Conservation (phyloP, 2,888 invertebrate genomes). For the Caenorhabditis drosophilae region DNA sequence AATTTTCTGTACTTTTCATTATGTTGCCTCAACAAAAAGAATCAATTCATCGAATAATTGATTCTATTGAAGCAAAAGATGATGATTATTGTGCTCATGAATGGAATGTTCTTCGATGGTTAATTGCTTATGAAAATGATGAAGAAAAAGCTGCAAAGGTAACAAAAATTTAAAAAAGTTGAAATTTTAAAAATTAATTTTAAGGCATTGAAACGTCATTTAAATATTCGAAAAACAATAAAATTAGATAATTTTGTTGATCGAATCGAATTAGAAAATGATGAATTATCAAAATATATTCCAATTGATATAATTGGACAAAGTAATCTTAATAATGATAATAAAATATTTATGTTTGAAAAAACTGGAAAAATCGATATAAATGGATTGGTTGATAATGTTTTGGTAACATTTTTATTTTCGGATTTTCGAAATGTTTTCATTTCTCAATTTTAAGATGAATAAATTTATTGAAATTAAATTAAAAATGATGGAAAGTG, state of each 20-base stretch:
- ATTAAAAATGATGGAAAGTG: slow-evolving; percentile 64
- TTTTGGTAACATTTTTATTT: slow-evolving; percentile 12
- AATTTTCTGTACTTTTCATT: background rate
- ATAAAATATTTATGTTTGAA: slow-evolving; percentile 52
- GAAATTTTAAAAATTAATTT: slow-evolving; percentile 1
- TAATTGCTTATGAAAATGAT: slow-evolving; percentile 58
- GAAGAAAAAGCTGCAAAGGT: slow-evolving; percentile 52
- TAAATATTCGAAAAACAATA: slow-evolving; percentile 58
- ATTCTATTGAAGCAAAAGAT: slow-evolving; percentile 24
- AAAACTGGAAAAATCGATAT: slow-evolving; percentile 61
- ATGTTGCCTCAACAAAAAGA: slow-evolving; percentile 12
- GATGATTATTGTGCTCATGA: slow-evolving; percentile 43
- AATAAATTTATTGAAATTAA: slow-evolving; percentile 62
- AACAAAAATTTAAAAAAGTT: background rate
- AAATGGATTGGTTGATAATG: slow-evolving; percentile 52
- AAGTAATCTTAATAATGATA: slow-evolving; percentile 46
- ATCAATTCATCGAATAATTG: slow-evolving; percentile 35
- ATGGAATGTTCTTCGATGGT: slow-evolving; percentile 64
- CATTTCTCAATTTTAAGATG: slow-evolving; percentile 38
- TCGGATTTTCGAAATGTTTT: too few species aligned
- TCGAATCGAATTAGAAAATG: slow-evolving; percentile 19
- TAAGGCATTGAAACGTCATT: slow-evolving; percentile 57
- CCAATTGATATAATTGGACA: slow-evolving; percentile 60
- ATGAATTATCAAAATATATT: slow-evolving; percentile 43
- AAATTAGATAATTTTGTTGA: slow-evolving; percentile 43